Conservation (phyloP, 2,888 invertebrate species). For the Cephus rjabovi region DNA sequence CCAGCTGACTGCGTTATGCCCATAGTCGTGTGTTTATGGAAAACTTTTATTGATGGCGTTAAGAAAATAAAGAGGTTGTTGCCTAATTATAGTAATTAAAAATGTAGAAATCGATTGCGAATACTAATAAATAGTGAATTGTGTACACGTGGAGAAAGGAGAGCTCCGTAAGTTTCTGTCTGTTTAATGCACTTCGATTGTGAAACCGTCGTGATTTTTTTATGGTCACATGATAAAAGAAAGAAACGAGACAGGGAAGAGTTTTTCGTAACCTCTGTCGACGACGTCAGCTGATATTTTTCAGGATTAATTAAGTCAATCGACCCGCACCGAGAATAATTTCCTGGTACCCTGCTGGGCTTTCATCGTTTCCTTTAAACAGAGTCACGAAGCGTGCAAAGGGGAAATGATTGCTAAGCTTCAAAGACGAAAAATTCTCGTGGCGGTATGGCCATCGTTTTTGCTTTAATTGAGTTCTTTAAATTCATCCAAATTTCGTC, state of each 20-base stretch:
- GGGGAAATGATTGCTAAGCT: constrained; percentile 1
- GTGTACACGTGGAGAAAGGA: not conserved
- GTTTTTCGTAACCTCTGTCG: constrained; percentile 17
- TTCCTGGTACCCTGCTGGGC: constrained; percentile 10
- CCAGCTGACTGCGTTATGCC: not conserved
- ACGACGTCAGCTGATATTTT: constrained; percentile 12
- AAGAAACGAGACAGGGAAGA: not conserved
- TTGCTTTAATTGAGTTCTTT: not conserved
- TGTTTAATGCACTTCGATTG: not conserved
- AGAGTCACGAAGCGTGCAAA: not conserved
- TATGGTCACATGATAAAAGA: not conserved
- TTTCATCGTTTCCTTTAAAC: constrained; percentile 4
- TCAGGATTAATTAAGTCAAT: constrained; percentile 16
- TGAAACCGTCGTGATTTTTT: not conserved
- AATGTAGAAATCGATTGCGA: not conserved
- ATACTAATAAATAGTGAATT: not conserved
- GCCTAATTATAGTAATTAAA: not conserved
- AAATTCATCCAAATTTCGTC: not conserved
- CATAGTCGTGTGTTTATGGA: not conserved
- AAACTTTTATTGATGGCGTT: not conserved
- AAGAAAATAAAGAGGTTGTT: not conserved
- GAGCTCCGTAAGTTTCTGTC: not conserved
- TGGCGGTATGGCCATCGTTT: not conserved
- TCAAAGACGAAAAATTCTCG: not conserved
- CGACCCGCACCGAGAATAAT: constrained; percentile 16